Percentiles rank a stretch among this genome's conserved stretches.
phyloP scores from a whole-genome alignment of 1,140 invertebrate genomes.

The Cherax destructor region DNA sequence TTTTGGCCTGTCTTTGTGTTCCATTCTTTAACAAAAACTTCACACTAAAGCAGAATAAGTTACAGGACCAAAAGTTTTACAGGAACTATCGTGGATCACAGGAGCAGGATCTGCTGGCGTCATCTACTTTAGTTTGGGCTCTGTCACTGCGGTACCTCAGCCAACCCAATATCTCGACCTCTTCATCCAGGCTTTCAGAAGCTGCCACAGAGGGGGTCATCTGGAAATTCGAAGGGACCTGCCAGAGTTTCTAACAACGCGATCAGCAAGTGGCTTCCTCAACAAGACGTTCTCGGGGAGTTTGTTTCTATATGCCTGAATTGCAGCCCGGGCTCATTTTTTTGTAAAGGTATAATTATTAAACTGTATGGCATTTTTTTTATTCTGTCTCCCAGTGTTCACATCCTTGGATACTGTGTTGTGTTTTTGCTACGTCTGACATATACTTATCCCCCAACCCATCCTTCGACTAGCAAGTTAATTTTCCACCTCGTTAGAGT shows the following conservation, averaged over 20 bases:
- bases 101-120: conserved; percentile 38
- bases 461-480: too few relatives aligned
- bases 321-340: too few relatives aligned
- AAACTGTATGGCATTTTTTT: too few relatives aligned
- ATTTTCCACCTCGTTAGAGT: too few relatives aligned
- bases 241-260: conserved; percentile 56
- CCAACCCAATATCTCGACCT: conserved; percentile 17
- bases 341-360: too few relatives aligned
- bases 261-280: background rate
- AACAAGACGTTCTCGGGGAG: conserved; percentile 50
- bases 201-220: conserved; percentile 58
- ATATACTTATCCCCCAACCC: too few relatives aligned
- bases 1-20: too few relatives aligned
- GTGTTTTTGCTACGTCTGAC: too few relatives aligned
- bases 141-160: conserved; percentile 5
- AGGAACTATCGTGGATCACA: conserved; percentile 49
- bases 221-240: conserved; percentile 69
- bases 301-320: background rate
- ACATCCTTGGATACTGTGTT: too few relatives aligned
- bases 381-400: too few relatives aligned
- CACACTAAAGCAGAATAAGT: too few relatives aligned
- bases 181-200: conserved; percentile 15
- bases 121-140: conserved; percentile 28
- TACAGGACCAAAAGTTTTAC: background rate
- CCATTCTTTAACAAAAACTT: too few relatives aligned